Conservation (phyloP, 2,888 invertebrate genomes). For the Meiosimyza decipiens region DNA sequence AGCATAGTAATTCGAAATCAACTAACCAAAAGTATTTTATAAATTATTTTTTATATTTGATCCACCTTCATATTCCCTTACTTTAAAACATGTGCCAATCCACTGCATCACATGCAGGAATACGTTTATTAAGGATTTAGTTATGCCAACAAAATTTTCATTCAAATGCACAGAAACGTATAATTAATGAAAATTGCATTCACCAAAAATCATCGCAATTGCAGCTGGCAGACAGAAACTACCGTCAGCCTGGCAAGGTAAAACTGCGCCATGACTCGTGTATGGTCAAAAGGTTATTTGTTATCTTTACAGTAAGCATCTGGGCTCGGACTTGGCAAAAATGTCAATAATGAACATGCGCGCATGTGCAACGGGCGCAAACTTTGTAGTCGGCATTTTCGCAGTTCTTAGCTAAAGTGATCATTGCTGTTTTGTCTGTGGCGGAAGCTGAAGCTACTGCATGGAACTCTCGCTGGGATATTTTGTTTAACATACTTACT, state of each 20-base stretch:
- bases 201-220: slow-evolving; percentile 19
- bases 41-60: too few species aligned
- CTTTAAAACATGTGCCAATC: slow-evolving; percentile 23
- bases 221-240: slow-evolving; percentile 5
- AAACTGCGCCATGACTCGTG: slow-evolving; percentile 10
- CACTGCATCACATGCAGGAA: slow-evolving; percentile 13
- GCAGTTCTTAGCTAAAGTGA: background rate
- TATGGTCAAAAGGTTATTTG: slow-evolving; percentile 20
- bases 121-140: slow-evolving; percentile 27
- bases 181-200: slow-evolving; percentile 28
- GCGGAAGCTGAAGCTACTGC: slow-evolving; percentile 27
- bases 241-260: background rate
- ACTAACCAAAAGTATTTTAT: too few species aligned
- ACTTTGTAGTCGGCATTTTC: background rate
- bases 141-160: slow-evolving; percentile 30
- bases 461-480: background rate
- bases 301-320: background rate
- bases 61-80: background rate
- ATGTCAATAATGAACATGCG: slow-evolving; percentile 22
- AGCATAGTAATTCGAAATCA: too few species aligned
- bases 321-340: slow-evolving; percentile 10
- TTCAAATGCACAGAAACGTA: slow-evolving; percentile 8
- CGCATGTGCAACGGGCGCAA: background rate
- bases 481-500: background rate
- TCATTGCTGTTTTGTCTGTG: background rate